phyloP scores from a whole-genome alignment of 2,113 vertebrate species.

The Microcebus ravelobensis region DNA sequence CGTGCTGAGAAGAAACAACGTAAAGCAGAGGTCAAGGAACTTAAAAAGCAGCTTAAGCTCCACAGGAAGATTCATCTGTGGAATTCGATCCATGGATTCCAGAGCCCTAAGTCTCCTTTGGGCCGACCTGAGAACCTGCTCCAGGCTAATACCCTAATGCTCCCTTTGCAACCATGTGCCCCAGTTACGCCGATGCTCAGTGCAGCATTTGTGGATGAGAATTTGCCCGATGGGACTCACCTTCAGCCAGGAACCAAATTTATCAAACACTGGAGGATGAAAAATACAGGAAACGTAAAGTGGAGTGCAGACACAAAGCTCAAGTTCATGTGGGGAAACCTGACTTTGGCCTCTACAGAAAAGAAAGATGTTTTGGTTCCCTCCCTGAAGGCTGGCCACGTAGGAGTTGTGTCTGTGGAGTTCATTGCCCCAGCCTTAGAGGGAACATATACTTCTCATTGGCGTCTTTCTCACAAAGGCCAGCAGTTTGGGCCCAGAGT shows the following conservation, averaged over 20 bases:
- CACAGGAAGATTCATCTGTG: conserved; percentile 95
- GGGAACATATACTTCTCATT: conserved; percentile 98
- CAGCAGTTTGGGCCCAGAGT: conserved; percentile 97
- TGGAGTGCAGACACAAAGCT: conserved; percentile 98
- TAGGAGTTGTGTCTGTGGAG: conserved; percentile 95
- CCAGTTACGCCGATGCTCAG: conserved; percentile 93
- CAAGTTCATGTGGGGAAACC: conserved; percentile 99
- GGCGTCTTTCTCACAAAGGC: conserved; percentile 96
- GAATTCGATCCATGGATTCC: conserved; percentile 90
- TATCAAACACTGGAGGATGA: conserved; percentile 99
- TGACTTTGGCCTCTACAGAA: conserved; percentile 91
- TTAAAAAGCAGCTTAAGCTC: conserved; percentile 97
- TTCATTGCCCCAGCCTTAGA: conserved; percentile 94
- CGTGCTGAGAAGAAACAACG: conserved; percentile 97
- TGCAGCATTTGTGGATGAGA: conserved; percentile 99
- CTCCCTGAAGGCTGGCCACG: conserved; percentile 92
- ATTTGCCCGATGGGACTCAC: conserved; percentile 96
- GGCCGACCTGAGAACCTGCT: conserved; percentile 86
- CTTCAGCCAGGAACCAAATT: conserved; percentile 96
- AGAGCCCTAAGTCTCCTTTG: conserved; percentile 72
- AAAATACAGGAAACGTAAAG: conserved; percentile 94
- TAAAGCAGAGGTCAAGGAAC: conserved; percentile 97
- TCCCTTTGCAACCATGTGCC: conserved; percentile 90
- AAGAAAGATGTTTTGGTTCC: conserved; percentile 94
- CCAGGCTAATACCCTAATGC: conserved; percentile 82